Evolutionary conservation across 2,113 vertebrate species (phyloP), one percentile per base, ranked within the genome.

Genomic region (Dasypus novemcinctus): DNA sequence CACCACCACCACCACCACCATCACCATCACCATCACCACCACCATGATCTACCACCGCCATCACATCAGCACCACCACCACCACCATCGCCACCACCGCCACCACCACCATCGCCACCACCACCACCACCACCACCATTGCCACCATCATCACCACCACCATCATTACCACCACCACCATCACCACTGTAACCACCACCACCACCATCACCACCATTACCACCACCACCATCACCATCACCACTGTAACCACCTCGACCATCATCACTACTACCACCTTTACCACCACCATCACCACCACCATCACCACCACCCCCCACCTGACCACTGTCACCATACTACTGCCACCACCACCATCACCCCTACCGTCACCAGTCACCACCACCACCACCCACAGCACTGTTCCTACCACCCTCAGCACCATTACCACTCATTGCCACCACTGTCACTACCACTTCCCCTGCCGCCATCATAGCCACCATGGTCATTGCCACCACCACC

Each of bases 361-460:
- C 15, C 3, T 4, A 12, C 27, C 33, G 17, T 18, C 36, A 13
- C n/a, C n/a, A n/a, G n/a, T n/a, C 31, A 13, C 12, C 25, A 31
- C 15, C 27, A 7, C 68, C 11, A 13, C 1, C 21, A 12, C 20
- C 27, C n/a, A n/a, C n/a, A 8, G n/a, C 21, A 27, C 31, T 11
- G 1, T 10, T 29, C n/a, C 25, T 1, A 11, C 13, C 1, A 14
- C 4, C 43, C 41, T 29, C 46, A 69, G 23, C 11, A 27, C 10
- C 90, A 23, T 63, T 0, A 0, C 29, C 52, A 21, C 18, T 14
- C 43, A 38, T 7, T 6, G 10, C 46, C 69, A 11, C 20, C 1
- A 9, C 7, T 2, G 21, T 25, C 3, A 63, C 2, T 3, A 13
- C 14, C 43, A 31, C 20, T 21, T 5, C 36, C 33, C 6, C 9